Percentiles rank a stretch among this genome's conserved stretches.
Conservation (phyloP, 2,888 invertebrate genomes). For the Holacanthella duospinosa region DNA sequence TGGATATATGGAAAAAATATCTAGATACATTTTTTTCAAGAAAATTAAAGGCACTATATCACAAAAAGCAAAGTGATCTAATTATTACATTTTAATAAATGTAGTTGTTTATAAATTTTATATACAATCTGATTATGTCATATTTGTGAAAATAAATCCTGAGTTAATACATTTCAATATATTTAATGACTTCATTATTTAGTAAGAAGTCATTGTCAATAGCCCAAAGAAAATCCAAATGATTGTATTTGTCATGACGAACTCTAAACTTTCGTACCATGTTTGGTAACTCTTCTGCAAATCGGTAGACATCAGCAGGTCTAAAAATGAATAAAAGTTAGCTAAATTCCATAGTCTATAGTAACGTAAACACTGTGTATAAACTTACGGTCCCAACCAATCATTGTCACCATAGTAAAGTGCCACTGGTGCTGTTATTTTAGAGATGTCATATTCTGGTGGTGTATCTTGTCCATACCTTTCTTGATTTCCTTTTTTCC, state of each 20-base stretch:
- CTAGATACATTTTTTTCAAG: too few species aligned
- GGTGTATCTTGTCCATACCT: conserved; percentile 28
- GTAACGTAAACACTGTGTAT: too few species aligned
- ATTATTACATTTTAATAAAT: too few species aligned
- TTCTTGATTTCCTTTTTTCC: conserved; percentile 20
- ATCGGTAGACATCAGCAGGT: not conserved
- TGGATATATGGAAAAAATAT: too few species aligned
- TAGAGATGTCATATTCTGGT: conserved; percentile 29
- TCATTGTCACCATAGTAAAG: conserved; percentile 41
- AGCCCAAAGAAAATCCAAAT: conserved; percentile 7
- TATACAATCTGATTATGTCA: too few species aligned
- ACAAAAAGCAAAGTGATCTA: too few species aligned
- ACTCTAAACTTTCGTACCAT: conserved; percentile 5
- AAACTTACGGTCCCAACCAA: conserved; percentile 27
- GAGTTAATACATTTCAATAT: not conserved
- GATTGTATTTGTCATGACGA: not conserved
- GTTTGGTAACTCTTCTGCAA: conserved; percentile 6
- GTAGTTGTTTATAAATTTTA: too few species aligned
- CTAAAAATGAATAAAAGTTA: not conserved
- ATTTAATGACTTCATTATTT: not conserved
- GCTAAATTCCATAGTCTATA: not conserved
- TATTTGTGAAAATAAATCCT: not conserved
- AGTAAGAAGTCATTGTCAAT: conserved; percentile 4
- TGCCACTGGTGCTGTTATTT: conserved; percentile 35
- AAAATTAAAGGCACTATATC: too few species aligned